Conservation (phyloP, 2,113 vertebrate species). For the Pao palembangensis region DNA sequence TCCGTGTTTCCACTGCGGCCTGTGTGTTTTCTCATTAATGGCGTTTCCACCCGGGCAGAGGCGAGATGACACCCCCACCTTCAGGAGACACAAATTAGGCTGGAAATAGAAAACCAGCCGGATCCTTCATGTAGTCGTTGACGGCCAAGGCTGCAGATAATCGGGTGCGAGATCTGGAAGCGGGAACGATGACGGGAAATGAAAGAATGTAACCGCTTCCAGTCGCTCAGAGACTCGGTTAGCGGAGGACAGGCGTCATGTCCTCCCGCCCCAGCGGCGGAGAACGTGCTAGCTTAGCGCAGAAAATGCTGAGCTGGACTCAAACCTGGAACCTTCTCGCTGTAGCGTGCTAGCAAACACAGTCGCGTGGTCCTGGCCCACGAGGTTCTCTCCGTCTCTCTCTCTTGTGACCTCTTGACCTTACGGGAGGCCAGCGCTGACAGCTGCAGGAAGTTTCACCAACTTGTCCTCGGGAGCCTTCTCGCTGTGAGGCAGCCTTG, state of each 20-base stretch:
- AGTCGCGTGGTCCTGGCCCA: too few species aligned
- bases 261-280: too few species aligned
- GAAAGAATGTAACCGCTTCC: conserved; percentile 37
- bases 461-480: too few species aligned
- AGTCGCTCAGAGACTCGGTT: conserved; percentile 32
- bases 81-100: neutral
- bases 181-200: conserved; percentile 42
- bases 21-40: conserved; percentile 64
- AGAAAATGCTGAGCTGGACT: conserved; percentile 13
- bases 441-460: too few species aligned
- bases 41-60: conserved; percentile 58
- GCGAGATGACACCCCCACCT: conserved; percentile 26
- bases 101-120: conserved; percentile 38
- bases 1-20: conserved; percentile 52
- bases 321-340: neutral
- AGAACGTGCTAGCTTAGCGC: neutral
- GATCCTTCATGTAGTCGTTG: conserved; percentile 35
- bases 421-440: too few species aligned
- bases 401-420: too few species aligned
- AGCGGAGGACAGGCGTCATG: too few species aligned
- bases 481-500: too few species aligned
- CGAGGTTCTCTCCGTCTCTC: too few species aligned
- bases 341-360: conserved; percentile 1
- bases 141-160: conserved; percentile 36
- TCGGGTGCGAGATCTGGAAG: conserved; percentile 29